Evolutionary conservation across 2,113 vertebrate species (phyloP).

Genomic region (Catharus bicknelli): DNA sequence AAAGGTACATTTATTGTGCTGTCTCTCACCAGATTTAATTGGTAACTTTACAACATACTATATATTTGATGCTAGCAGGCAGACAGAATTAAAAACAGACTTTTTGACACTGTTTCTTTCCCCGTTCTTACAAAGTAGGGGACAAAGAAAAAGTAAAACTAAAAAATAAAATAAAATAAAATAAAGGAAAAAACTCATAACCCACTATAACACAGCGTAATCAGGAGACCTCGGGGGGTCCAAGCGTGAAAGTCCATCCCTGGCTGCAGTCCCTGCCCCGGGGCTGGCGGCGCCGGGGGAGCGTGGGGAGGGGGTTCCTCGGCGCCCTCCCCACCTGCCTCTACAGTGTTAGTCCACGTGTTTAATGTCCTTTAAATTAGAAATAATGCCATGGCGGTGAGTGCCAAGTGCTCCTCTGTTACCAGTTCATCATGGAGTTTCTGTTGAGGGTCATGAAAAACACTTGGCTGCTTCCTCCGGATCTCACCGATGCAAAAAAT

Average conservation of each 20-base stretch:
- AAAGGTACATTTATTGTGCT: conserved; percentile 85
- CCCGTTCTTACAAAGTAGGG: conserved; percentile 76
- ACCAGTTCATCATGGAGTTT: conserved; percentile 99
- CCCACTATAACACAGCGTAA: conserved; percentile 80
- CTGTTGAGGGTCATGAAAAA: conserved; percentile 99
- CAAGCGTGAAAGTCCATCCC: conserved; percentile 70
- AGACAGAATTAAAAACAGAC: conserved; percentile 80
- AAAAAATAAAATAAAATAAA: conserved; percentile 29
- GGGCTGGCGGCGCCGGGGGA: conserved; percentile 59
- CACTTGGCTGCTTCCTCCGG: conserved; percentile 98
- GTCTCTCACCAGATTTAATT: conserved; percentile 78
- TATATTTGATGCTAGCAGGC: conserved; percentile 81
- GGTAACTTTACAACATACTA: conserved; percentile 78
- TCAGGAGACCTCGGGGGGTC: conserved; percentile 72
- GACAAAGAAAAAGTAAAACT: conserved; percentile 64
- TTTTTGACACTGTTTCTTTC: conserved; percentile 71
- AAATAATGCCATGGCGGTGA: conserved; percentile 79
- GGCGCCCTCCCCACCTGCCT: conserved; percentile 73
- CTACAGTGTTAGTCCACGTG: conserved; percentile 76
- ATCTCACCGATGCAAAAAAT: conserved; percentile 98
- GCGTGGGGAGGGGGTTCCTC: conserved; percentile 59
- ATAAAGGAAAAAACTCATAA: conserved; percentile 60
- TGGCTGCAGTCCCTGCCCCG: conserved; percentile 64
- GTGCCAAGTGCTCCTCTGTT: conserved; percentile 79
- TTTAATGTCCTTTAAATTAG: conserved; percentile 79